Base-by-base conservation (phyloP, 2,797 vertebrate species). In the Danio albolineatus region DNA sequence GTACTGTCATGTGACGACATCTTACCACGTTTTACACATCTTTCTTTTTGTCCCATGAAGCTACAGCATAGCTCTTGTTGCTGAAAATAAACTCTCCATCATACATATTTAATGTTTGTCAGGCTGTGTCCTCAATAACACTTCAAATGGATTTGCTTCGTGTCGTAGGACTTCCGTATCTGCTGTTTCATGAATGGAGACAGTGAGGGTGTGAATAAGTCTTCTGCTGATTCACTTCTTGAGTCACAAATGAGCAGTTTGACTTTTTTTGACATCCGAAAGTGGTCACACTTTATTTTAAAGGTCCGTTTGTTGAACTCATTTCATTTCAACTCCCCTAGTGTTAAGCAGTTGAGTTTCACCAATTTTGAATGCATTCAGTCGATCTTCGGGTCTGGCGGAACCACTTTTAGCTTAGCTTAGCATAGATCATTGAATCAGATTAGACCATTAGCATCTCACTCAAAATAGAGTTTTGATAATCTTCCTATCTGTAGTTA, bases 181-280 rank as follows among this genome's bases (percentile, higher is more conserved):
- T 56, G 39, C 14, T 56, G 54, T 17, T 49, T 10, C 56, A 74
- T 48, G 57, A n/a, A 61, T 10, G 36, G 41, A 62, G 70, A 74
- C 65, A 67, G 54, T 48, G 21, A 74, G 62, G 10, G 46, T 69
- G 69, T 60, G 39, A 69, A 56, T 62, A 49, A 28, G 61, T 72
- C 61, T 46, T 44, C 53, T 43, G 78, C 76, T 79, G 64, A 85
- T 80, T 83, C 81, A 56, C 46, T 12, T 78, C 77, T 80, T 78
- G 81, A 81, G 81, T 83, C 81, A 83, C 75, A 78, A 71, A 78
- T 81, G 64, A 85, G 49, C 38, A 77, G 78, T 76, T 73, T 62
- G 38, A 48, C 71, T 73, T 28, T 1, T 28, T 28, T 28, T 28
- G 28, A 28, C 28, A 28, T 28, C 28, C 28, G 3, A 28, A 28